phyloP scores from a whole-genome alignment of 1,140 invertebrate species.

The Colletes gigas region DNA sequence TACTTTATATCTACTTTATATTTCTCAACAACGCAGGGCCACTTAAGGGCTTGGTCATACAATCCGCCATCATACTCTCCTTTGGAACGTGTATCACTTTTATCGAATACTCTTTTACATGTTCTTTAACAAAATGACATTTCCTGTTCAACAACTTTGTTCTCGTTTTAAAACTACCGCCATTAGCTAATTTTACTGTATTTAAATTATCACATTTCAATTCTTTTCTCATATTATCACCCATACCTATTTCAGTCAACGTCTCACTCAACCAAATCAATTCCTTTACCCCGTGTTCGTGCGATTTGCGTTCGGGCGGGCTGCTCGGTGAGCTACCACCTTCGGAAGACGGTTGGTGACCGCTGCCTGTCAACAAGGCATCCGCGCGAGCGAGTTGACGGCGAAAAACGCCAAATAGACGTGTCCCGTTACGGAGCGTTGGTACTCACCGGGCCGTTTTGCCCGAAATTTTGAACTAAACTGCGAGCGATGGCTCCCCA shows the following conservation, averaged over 20 bases:
- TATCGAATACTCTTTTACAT: neutral
- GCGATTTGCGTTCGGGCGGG: no score
- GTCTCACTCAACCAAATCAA: neutral
- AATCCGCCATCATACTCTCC: neutral
- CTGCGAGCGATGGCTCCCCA: no score
- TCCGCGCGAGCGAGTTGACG: no score
- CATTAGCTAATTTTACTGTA: neutral
- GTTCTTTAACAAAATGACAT: slow-evolving; percentile 2
- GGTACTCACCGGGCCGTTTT: no score
- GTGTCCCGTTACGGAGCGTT: no score
- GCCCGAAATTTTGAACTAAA: no score
- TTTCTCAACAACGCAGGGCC: neutral
- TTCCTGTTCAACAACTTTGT: slow-evolving; percentile 22
- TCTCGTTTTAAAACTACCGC: slow-evolving; percentile 19
- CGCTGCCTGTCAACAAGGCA: no score
- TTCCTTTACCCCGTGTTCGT: slow-evolving; percentile 20
- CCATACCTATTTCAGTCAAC: neutral
- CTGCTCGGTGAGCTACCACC: no score
- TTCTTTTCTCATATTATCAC: neutral
- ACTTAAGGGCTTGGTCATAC: neutral
- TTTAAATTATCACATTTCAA: slow-evolving; percentile 13
- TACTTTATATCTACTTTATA: no score
- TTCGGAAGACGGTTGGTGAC: no score
- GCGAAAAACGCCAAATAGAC: no score
- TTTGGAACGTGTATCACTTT: neutral